Percentiles rank a stretch among this genome's conserved stretches.
These are phyloP conservation scores for Theonella swinhoei DNA, from an alignment of 37 sponge, comb jelly and placozoan genomes.

Conservation along the genomic window DNA sequence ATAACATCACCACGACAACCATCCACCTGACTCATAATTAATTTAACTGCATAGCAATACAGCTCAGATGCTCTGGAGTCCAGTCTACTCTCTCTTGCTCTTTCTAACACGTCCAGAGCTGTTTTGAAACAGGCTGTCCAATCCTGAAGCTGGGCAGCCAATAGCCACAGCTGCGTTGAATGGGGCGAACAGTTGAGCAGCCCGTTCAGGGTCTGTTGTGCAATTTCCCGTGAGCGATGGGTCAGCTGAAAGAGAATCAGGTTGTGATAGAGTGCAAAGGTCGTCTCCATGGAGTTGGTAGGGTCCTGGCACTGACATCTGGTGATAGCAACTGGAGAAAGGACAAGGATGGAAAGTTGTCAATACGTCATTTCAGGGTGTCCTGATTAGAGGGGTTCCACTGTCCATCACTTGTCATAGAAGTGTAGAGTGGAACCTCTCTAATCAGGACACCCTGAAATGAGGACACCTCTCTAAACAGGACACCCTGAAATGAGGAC, in stretches of 20 bases:
- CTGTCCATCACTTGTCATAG: no score
- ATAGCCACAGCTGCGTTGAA: background rate
- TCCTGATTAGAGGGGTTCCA: no score
- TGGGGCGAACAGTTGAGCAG: background rate
- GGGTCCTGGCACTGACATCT: background rate
- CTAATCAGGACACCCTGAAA: no score
- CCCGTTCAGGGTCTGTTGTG: background rate
- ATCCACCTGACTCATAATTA: background rate
- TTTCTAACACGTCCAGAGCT: background rate
- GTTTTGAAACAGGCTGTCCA: background rate
- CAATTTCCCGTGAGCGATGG: background rate
- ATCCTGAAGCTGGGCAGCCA: background rate
- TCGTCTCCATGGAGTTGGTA: background rate
- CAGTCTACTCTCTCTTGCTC: background rate
- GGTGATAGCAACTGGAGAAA: background rate
- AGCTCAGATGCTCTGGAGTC: background rate
- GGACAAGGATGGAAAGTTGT: constrained; percentile 3
- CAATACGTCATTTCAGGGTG: no score
- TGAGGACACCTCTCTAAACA: no score
- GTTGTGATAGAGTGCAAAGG: constrained; percentile 11
- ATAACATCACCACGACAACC: background rate
- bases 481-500: no score
- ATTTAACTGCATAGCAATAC: background rate
- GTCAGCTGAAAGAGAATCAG: constrained; percentile 17
- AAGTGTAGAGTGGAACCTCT: no score